Base-by-base conservation (phyloP, 1,140 invertebrate genomes). In the Trachelipus rathkii region DNA sequence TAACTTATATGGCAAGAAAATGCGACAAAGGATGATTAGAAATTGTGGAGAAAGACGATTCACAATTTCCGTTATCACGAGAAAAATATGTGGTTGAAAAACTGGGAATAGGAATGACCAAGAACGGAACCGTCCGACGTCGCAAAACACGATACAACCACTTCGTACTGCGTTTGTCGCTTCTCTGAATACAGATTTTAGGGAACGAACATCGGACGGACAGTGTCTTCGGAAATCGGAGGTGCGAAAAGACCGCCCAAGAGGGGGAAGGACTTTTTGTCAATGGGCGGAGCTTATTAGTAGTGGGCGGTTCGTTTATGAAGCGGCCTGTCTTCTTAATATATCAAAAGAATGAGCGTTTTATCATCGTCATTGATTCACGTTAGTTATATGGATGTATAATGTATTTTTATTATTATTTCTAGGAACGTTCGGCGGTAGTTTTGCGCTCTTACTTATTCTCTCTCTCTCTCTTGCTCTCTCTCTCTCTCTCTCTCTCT, bases 241-340 rank as follows among this genome's bases (percentile, higher is more conserved):
- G 50, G 50, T 60, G 50, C 50, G 50, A 60, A 60, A 60, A 60
- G 50, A 8, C 50, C 50, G 50, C 50, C 50, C 50, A 60, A 19
- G 33, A 60, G 19, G 50, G 50, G 50, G 8, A 60, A 8, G 50
- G 50, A n/a, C n/a, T n/a, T 8, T 19, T 60, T 19, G 19, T 33
- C 1, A 19, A 8, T 60, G 19, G 50, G 50, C 50, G 50, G 50
- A 8, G 50, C 50, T 60, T 60, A 60, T 15, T 60, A 15, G 50
- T 60, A 15, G 50, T 60, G 19, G 50, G 50, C 50, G 50, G 50
- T 15, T 60, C 50, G 50, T 60, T 33, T 60, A 60, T 60, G 50
- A 60, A 60, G 50, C 50, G 50, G 50, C 11, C 50, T 60, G 50
- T 60, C 50, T 60, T 60, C 50, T 60, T 15, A 60, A 60, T 60